phyloP scores from a whole-genome alignment of 2,113 vertebrate genomes.

The Cynocephalus volans region DNA sequence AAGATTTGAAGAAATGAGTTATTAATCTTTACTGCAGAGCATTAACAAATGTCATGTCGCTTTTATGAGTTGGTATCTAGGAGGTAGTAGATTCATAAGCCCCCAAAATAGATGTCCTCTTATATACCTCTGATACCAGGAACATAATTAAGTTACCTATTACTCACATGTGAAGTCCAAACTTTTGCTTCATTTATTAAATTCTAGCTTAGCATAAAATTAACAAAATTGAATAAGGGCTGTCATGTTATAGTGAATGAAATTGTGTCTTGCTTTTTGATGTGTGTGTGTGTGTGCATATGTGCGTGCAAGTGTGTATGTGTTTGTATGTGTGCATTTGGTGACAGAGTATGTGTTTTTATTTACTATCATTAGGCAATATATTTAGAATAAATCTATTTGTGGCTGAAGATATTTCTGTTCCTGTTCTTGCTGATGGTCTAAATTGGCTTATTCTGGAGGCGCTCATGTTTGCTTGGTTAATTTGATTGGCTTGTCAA shows the following conservation, averaged over 20 bases:
- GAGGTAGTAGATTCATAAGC: constrained; percentile 78
- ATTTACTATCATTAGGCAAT: constrained; percentile 15
- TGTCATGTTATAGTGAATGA: not conserved
- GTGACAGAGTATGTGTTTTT: not conserved
- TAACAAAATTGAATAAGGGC: constrained; percentile 61
- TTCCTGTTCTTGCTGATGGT: not conserved
- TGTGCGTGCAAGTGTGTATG: not conserved
- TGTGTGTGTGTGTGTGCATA: not conserved
- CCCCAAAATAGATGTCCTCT: constrained; percentile 83
- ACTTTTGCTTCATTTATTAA: constrained; percentile 82
- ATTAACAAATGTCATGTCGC: constrained; percentile 82
- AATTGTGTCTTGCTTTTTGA: constrained; percentile 22
- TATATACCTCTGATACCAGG: constrained; percentile 71
- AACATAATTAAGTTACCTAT: constrained; percentile 84
- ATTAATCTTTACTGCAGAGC: constrained; percentile 83
- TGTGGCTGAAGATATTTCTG: constrained; percentile 8
- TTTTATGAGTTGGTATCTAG: constrained; percentile 82
- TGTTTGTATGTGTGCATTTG: not conserved
- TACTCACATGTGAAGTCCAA: constrained; percentile 80
- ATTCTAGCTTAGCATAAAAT: constrained; percentile 60
- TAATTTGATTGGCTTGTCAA: not conserved
- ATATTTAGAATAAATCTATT: not conserved
- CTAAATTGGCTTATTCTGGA: not conserved
- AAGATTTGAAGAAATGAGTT: constrained; percentile 82
- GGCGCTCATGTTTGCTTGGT: not conserved